phyloP scores from a whole-genome alignment of 92 coral and sea anemone genomes.

The Umimayanthus chanpuru region DNA sequence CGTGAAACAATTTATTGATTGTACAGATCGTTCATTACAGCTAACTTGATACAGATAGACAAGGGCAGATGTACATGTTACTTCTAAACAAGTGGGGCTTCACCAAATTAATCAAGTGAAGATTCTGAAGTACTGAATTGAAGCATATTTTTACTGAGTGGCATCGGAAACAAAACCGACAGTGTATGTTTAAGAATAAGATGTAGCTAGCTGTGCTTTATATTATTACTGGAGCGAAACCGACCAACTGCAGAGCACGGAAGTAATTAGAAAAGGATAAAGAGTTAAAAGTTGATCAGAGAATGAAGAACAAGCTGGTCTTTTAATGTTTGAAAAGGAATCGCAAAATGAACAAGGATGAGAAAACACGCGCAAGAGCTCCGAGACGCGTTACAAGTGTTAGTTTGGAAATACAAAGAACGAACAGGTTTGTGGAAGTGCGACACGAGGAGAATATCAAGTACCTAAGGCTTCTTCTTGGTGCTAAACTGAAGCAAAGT shows the following conservation, averaged over 20 bases:
- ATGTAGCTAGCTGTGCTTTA: too few species aligned
- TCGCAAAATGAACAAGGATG: conserved; percentile 12
- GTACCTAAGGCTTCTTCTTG: conserved; percentile 38
- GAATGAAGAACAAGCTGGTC: background rate
- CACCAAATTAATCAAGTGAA: too few species aligned
- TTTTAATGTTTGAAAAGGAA: background rate
- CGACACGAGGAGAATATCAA: conserved; percentile 7
- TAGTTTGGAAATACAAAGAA: background rate
- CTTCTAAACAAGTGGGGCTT: background rate
- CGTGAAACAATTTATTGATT: background rate
- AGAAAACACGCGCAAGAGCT: background rate
- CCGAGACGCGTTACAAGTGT: background rate
- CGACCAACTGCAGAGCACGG: too few species aligned
- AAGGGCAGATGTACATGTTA: too few species aligned
- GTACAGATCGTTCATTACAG: background rate
- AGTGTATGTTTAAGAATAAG: too few species aligned
- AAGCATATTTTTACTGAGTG: background rate
- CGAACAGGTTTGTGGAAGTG: background rate
- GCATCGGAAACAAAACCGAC: background rate
- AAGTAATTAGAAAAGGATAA: too few species aligned
- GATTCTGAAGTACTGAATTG: background rate
- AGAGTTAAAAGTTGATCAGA: too few species aligned
- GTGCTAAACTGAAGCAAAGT: conserved; percentile 46
- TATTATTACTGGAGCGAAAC: too few species aligned
- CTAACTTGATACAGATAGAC: background rate